Evolutionary conservation across 2,113 vertebrate species (phyloP), one percentile per base, ranked within the genome.

Genomic region (Macaca mulatta): DNA sequence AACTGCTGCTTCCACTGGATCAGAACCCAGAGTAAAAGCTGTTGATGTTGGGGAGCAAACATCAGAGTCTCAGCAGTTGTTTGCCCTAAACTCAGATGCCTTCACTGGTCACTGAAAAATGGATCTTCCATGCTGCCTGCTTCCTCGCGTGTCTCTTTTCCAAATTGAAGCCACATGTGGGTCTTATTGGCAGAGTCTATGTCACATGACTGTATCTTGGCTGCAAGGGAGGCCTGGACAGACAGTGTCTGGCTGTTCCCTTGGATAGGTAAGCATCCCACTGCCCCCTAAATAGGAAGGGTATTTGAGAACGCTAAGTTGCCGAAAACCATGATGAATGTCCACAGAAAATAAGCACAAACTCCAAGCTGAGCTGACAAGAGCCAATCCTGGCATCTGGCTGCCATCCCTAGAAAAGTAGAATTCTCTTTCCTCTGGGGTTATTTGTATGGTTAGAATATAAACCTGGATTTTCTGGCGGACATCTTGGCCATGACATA

Each of bases 21-120:
- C 43, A 50, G 61, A 50, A 27, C 57, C 9, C 27, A 1, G 0
- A 1, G 18, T 3, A 0, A 23, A n/a, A 55, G 18, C 11, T 27
- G 61, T 25, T 72, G 23, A 69, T 6, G 61, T 18, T 3, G 11
- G 1, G 38, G 13, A 78, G 16, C 55, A 84, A 27, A 75, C 4
- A 3, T 10, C 50, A 72, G 38, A 55, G 6, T 25, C 50, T 55
- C 88, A 48, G n/a, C 18, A 8, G 7, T 18, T 17, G 5, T 45
- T 84, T 67, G 32, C 55, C 17, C 48, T 87, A 57, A 80, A 72
- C 8, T 27, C 74, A 79, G 84, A n/a, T 52, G 45, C 22, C 55
- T 69, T n/a, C 5, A n/a, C 52, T 30, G 43, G 61, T 23, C 40
- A 17, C 8, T 3, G 25, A 16, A 22, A 74, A 45, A 55, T 22